Percentiles rank a stretch among this genome's conserved stretches.
These are phyloP conservation scores for Lytechinus pictus DNA, from an alignment of 35 echinoderm and acorn worm genomes.

Conservation along the genomic window DNA sequence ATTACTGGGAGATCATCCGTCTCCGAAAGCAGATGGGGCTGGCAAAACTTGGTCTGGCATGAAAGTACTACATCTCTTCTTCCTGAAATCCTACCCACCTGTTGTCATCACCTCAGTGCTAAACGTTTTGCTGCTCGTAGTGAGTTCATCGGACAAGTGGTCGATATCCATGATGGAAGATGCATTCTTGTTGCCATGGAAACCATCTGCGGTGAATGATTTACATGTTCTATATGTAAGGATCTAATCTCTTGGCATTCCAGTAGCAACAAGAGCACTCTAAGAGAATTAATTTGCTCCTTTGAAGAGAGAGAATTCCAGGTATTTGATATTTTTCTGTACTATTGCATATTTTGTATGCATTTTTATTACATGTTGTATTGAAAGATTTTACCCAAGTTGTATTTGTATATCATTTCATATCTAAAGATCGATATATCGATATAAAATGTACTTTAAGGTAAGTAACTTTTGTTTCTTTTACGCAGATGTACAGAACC, in stretches of 20 bases:
- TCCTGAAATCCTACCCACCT: background rate
- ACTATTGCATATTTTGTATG: too few relatives aligned
- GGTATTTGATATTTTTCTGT: background rate
- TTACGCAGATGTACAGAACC: background rate
- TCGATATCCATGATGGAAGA: background rate
- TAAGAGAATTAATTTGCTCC: too few relatives aligned
- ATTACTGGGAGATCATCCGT: slow-evolving; percentile 95
- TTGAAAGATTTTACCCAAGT: too few relatives aligned
- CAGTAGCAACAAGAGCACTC: too few relatives aligned
- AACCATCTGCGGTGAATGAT: background rate
- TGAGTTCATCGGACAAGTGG: background rate
- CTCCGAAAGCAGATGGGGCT: slow-evolving; percentile 85
- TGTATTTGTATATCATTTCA: too few relatives aligned
- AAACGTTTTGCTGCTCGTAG: background rate
- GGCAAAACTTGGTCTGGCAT: slow-evolving; percentile 81
- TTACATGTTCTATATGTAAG: background rate
- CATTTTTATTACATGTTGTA: too few relatives aligned
- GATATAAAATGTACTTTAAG: too few relatives aligned
- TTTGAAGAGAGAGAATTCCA: background rate
- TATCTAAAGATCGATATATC: too few relatives aligned
- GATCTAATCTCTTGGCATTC: background rate
- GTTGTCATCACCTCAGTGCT: background rate
- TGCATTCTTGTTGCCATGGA: background rate
- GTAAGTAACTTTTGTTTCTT: too few relatives aligned
- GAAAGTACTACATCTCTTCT: background rate